Base-by-base conservation (phyloP, 2,113 vertebrate genomes). In the Hippoglossus stenolepis region DNA sequence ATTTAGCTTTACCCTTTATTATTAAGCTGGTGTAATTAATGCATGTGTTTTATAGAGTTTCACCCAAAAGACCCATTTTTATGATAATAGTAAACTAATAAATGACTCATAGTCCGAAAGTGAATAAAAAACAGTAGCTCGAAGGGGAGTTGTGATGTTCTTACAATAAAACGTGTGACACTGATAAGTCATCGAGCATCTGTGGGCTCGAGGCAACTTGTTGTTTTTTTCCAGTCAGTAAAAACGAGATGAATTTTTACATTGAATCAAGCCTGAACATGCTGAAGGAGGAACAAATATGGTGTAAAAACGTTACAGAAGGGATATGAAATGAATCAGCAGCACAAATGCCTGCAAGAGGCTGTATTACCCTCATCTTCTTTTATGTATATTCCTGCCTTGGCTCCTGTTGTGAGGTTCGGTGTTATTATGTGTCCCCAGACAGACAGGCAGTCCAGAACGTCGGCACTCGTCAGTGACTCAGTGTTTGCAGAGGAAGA, bases 141-240 rank as follows among this genome's bases (percentile, higher is more conserved):
- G 1, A 20, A 65, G 49, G 4, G 53, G 78, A 83, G 73, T 79
- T 81, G 76, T 75, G 70, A 88, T 77, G 67, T 63, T 82, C 73
- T 79, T 83, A 81, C 76, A 75, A 77, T 69, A 70, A 83, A 75
- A 77, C 54, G 70, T 81, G 89, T 71, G 74, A 85, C 79, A 82
- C n/a, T 63, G 73, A 79, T 80, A 82, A 78, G 56, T 82, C 79
- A 84, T 17, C 9, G 38, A 79, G 66, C 74, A 75, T 83, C 76
- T 76, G 78, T 65, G 67, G 31, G 58, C 72, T 74, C 18, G 0
- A 40, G 61, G 40, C 10, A 0, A 8, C 40, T 35, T 14, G 43
- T 59, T 65, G 23, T 57, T 20, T 74, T 71, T 71, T 70, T 65
- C 54, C 49, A 66, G 58, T 17, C 49, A 73, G 24, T 23, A 43